Evolutionary conservation across 2,797 vertebrate genomes (phyloP), one percentile per base, ranked within the genome.

Genomic region (Scarus forsteni): DNA sequence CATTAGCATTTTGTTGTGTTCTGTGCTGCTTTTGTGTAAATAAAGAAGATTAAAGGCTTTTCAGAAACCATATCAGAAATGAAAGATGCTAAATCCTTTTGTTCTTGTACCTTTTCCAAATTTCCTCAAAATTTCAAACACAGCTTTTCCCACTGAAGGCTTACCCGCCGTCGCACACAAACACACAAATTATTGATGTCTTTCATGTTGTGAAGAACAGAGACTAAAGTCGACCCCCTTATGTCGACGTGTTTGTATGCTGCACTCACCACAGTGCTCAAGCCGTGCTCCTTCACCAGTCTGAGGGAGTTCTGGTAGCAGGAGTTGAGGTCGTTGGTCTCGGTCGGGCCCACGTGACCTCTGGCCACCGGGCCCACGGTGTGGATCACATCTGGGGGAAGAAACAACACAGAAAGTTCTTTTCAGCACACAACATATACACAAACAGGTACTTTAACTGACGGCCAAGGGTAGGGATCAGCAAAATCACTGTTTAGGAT

Each of bases 281-380:
- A 90, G 70, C 93, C 94, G 65, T 96, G 84, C 66, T 98, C 96
- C 93, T 96, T 96, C 86, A 96, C 87, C 94, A 99, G 94, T 78
- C 94, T 94, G 85, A 99, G 94, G 70, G 96, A 98, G 79, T 95
- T 96, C 88, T 97, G 94, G 89, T 99, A 99, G 94, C 98, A 99
- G 77, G 94, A 96, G 66, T 94, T 96, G 85, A 99, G 95, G 88
- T 97, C 97, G 61, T 94, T 95, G 89, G 90, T 96, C 92, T 98
- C 97, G 46, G 85, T 86, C 5, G 93, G 86, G 0, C 94, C 96
- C 83, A 98, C 93, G 70, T 97, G 95, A 70, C 96, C 97, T 95
- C 97, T 96, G 83, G 98, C 97, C 52, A 99, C 96, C 0, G 98
- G 98, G 11, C 98, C 98, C 78, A 99, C 98, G 2, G 98, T 99